These are phyloP conservation scores for Amblyopsis hoosieri DNA, from an alignment of 2,797 vertebrate genomes.

Conservation along the genomic window DNA sequence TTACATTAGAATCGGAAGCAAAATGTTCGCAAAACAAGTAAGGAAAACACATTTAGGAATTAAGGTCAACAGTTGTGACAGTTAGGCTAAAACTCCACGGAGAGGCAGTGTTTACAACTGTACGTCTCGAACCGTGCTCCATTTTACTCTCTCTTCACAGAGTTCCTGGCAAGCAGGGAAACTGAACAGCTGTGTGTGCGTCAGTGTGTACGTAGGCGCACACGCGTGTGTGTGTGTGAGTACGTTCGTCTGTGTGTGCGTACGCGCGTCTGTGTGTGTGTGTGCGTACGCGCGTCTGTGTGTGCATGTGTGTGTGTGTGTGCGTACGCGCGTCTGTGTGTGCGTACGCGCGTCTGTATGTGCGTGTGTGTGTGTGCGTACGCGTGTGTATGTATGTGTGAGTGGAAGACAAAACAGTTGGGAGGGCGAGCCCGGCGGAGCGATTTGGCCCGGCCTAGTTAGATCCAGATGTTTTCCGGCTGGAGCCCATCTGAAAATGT, in stretches of 20 bases:
- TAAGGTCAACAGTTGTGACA: not conserved
- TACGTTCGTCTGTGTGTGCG: not conserved
- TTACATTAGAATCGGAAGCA: not conserved
- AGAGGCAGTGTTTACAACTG: conserved; percentile 1
- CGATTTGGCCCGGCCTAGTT: conserved; percentile 45
- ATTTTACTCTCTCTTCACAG: conserved; percentile 5
- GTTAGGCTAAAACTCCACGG: not conserved
- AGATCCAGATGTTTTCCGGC: conserved; percentile 66
- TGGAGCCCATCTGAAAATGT: conserved; percentile 66
- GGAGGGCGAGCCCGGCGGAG: not conserved
- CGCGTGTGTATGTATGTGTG: not conserved
- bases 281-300: too few relatives aligned
- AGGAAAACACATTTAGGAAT: not conserved
- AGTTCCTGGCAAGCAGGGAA: conserved; percentile 22
- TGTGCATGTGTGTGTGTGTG: too few relatives aligned
- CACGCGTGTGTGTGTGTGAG: not conserved
- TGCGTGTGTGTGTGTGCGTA: not conserved
- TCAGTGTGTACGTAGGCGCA: not conserved
- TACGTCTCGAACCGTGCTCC: not conserved
- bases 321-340: conserved; percentile 1
- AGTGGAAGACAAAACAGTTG: not conserved
- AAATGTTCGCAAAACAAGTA: not conserved
- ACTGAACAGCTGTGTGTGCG: conserved; percentile 50
- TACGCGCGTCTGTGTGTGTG: not conserved
- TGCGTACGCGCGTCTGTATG: conserved; percentile 23